Evolutionary conservation across 2,888 invertebrate genomes (phyloP).

Genomic region (Stenchaetothrips biformis): DNA sequence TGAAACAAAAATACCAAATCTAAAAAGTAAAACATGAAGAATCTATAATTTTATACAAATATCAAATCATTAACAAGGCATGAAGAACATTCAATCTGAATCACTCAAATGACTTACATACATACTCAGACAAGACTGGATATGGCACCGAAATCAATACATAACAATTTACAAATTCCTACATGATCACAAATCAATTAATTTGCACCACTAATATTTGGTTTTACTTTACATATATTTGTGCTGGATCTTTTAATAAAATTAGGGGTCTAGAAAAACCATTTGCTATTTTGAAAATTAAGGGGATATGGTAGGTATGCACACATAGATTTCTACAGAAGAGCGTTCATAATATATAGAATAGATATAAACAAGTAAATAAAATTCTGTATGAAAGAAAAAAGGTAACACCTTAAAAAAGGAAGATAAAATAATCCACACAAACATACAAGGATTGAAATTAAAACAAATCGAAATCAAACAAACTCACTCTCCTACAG

Average conservation of each 20-base stretch:
- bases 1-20: constrained; percentile 15
- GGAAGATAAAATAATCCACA: constrained; percentile 10
- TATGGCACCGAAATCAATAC: constrained; percentile 18
- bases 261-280: neutral
- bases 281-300: neutral
- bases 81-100: neutral
- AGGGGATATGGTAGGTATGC: neutral
- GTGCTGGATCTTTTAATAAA: neutral
- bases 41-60: neutral
- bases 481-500: constrained; percentile 5
- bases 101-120: constrained; percentile 19
- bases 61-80: constrained; percentile 8
- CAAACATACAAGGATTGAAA: neutral
- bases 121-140: constrained; percentile 21
- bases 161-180: constrained; percentile 10
- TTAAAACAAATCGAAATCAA: neutral
- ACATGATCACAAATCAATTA: neutral
- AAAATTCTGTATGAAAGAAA: constrained; percentile 18
- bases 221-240: constrained; percentile 19
- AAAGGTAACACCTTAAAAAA: neutral
- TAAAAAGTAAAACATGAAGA: neutral
- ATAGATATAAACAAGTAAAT: constrained; percentile 22
- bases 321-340: neutral
- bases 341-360: neutral
- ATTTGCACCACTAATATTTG: constrained; percentile 19